phyloP scores from a whole-genome alignment of 2,888 invertebrate genomes.

The Campoplex capitator region DNA sequence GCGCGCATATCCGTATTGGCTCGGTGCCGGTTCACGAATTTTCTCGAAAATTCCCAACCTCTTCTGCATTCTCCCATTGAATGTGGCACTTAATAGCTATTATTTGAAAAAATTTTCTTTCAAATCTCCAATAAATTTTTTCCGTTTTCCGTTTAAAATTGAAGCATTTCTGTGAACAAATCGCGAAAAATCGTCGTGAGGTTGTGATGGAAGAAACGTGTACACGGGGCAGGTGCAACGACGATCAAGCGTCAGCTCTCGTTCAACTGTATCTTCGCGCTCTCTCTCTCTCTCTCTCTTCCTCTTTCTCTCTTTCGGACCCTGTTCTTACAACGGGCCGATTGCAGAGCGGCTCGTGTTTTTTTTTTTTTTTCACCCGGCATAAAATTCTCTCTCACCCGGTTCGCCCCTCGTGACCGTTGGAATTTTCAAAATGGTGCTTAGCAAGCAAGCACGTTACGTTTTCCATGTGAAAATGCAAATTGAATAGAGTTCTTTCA shows the following conservation, averaged over 20 bases:
- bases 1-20: not conserved
- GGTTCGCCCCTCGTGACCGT: constrained; percentile 51
- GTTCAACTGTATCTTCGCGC: constrained; percentile 65
- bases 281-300: constrained; percentile 42
- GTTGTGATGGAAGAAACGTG: constrained; percentile 37
- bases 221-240: constrained; percentile 66
- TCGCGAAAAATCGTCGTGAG: constrained; percentile 27
- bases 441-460: not conserved
- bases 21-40: not conserved
- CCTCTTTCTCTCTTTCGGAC: constrained; percentile 10
- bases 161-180: constrained; percentile 1
- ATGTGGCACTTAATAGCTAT: not conserved
- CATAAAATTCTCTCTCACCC: constrained; percentile 61
- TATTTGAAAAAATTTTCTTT: not conserved
- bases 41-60: not conserved
- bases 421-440: constrained; percentile 65
- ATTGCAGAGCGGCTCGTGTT: constrained; percentile 30
- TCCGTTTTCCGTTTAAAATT: not conserved
- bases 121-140: not conserved
- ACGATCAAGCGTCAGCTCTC: constrained; percentile 65
- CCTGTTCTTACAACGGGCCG: constrained; percentile 50
- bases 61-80: not conserved
- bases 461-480: not conserved
- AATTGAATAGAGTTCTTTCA: not conserved
- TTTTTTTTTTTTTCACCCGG: constrained; percentile 45